Base-by-base conservation (phyloP, 2,888 invertebrate species). In the Phrixothrix hirtus region DNA sequence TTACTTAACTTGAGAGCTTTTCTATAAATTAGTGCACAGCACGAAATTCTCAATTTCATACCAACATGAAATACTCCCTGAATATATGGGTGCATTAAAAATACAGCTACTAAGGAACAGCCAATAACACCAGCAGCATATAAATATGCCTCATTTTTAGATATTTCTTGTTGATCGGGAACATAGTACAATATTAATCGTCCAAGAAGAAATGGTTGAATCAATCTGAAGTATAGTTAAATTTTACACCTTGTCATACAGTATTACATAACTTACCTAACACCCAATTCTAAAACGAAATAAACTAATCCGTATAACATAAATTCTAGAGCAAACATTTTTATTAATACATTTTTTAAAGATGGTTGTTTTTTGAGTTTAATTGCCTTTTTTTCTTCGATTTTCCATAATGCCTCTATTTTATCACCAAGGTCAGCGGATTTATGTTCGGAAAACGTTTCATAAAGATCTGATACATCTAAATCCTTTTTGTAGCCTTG, bases 71-170 rank as follows among this genome's bases (percentile, higher is more conserved):
- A 77, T 9, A 89, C 85, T 9, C 87, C 89, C 82, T 95, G 86
- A 88, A 95, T 94, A 71, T 92, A 95, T 0, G 94, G 93, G 77
- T 97, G 96, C 58, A 89, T 85, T n/a, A 88, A 78, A 61, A 93
- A 79, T 14, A 92, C 85, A 66, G 87, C 87, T 36, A 88, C 68
- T 0, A 87, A 85, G 0, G 90, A 89, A 65, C 87, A 88, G 12
- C 87, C 64, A 11, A 92, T 83, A 13, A 93, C 85, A 2, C 85
- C 88, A 0, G 77, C 82, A 1, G 92, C 92, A 71, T 89, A n/a
- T n/a, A n/a, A n/a, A n/a, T n/a, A n/a, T n/a, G n/a, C n/a, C n/a
- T n/a, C n/a, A n/a, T n/a, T n/a, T 45, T 76, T 58, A 12, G 64
- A 60, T 36, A 75, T 65, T 17, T 61, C 60, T 11, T 51, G 59